phyloP scores from a whole-genome alignment of 1,140 invertebrate genomes.

The Oryctes rhinoceros region DNA sequence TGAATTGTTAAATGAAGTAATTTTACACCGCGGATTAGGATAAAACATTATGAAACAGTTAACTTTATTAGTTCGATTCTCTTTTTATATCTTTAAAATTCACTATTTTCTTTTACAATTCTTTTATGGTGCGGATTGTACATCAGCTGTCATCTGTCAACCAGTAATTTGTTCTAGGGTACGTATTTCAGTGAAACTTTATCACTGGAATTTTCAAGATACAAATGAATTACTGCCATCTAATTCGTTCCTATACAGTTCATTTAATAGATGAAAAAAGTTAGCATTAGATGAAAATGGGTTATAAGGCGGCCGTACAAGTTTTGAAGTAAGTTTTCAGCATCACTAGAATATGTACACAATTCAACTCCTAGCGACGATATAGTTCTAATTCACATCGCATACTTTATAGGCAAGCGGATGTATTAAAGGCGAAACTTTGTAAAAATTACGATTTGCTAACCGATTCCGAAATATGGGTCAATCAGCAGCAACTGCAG shows the following conservation, averaged over 20 bases:
- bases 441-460: slow-evolving; percentile 69
- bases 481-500: slow-evolving; percentile 72
- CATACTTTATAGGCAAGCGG: slow-evolving; percentile 69
- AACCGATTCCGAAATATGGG: slow-evolving; percentile 70
- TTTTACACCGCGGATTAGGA: no score
- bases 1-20: no score
- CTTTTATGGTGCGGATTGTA: background rate
- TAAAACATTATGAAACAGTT: no score
- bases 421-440: slow-evolving; percentile 74
- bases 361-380: background rate
- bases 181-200: slow-evolving; percentile 31
- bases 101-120: no score
- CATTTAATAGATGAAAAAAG: slow-evolving; percentile 32
- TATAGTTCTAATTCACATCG: background rate
- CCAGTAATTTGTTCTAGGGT: slow-evolving; percentile 10
- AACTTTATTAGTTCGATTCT: no score
- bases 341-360: slow-evolving; percentile 41
- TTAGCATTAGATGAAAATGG: slow-evolving; percentile 61
- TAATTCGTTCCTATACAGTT: slow-evolving; percentile 17
- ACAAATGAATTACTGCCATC: slow-evolving; percentile 30
- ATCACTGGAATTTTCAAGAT: slow-evolving; percentile 25
- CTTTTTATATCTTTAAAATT: no score
- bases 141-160: slow-evolving; percentile 27
- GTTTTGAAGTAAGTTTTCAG: slow-evolving; percentile 69
- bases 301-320: slow-evolving; percentile 75